Conservation (phyloP, 2,113 vertebrate species). For the Fulmarus glacialis region DNA sequence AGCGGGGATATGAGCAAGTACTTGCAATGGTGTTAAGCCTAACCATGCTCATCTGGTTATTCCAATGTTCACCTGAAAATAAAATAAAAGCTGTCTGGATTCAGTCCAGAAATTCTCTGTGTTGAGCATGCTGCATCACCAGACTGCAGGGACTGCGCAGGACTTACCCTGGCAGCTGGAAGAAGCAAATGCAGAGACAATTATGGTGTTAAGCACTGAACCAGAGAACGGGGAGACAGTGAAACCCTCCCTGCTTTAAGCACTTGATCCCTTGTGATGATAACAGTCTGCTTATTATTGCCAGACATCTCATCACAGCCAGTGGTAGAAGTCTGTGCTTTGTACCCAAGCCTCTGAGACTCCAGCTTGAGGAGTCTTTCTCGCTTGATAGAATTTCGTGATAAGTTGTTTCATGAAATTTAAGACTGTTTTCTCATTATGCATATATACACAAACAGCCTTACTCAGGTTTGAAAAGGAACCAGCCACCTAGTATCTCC, state of each 20-base stretch:
- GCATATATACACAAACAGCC: background rate
- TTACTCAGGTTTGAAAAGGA: background rate
- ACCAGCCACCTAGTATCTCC: background rate
- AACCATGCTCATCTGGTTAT: background rate
- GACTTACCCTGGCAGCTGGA: conserved; percentile 30
- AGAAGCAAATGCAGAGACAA: conserved; percentile 18
- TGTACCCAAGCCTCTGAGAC: background rate
- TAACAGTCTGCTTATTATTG: conserved; percentile 39
- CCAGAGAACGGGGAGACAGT: conserved; percentile 6
- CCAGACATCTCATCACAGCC: conserved; percentile 26
- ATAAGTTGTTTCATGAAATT: background rate
- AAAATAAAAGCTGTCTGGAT: conserved; percentile 31
- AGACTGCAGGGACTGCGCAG: background rate
- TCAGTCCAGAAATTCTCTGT: conserved; percentile 13
- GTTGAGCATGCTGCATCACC: background rate
- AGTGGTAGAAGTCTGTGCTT: background rate
- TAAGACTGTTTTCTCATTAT: background rate
- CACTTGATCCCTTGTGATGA: conserved; percentile 46
- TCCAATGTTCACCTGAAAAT: background rate
- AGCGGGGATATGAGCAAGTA: background rate
- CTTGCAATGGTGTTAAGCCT: background rate
- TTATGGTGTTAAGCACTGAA: conserved; percentile 35
- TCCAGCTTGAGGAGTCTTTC: background rate
- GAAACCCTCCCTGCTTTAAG: background rate
- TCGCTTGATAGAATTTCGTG: background rate